Conservation (phyloP, 2,113 vertebrate genomes). For the Ceyx margarethae region DNA sequence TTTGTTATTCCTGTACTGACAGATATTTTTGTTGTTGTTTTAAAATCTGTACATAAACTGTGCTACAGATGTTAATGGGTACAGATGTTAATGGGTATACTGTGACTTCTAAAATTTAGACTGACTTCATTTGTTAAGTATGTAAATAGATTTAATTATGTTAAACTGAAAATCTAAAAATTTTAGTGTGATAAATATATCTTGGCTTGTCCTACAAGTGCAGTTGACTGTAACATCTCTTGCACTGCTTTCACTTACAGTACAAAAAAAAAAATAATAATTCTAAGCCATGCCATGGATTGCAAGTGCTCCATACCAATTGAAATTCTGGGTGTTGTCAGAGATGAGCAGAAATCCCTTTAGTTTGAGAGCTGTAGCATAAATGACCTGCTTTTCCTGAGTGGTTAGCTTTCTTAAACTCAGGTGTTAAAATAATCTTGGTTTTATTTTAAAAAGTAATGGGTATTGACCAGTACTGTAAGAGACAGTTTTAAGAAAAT, state of each 20-base stretch:
- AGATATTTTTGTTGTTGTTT: neutral
- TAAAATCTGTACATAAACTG: neutral
- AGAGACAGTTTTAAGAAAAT: neutral
- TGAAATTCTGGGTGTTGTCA: neutral
- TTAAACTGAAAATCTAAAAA: neutral
- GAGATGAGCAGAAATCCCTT: conserved; percentile 12
- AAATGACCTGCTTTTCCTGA: neutral
- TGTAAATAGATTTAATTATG: neutral
- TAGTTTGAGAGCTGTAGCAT: neutral
- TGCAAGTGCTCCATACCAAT: neutral
- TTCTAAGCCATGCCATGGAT: neutral
- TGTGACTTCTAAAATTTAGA: neutral
- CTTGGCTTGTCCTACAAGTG: neutral
- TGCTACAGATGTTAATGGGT: neutral
- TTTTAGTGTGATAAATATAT: neutral
- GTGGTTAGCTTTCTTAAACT: neutral
- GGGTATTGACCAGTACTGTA: neutral
- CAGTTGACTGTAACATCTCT: neutral
- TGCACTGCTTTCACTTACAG: neutral
- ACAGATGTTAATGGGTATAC: neutral
- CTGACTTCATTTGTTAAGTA: neutral
- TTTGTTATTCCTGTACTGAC: neutral
- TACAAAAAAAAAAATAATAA: neutral
- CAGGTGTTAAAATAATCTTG: neutral
- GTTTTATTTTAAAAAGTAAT: neutral